A percentile compares a stretch with the other conserved stretches of the same genome.
phyloP scores from a whole-genome alignment of 2,797 vertebrate species.

The Xerus rutilus region DNA sequence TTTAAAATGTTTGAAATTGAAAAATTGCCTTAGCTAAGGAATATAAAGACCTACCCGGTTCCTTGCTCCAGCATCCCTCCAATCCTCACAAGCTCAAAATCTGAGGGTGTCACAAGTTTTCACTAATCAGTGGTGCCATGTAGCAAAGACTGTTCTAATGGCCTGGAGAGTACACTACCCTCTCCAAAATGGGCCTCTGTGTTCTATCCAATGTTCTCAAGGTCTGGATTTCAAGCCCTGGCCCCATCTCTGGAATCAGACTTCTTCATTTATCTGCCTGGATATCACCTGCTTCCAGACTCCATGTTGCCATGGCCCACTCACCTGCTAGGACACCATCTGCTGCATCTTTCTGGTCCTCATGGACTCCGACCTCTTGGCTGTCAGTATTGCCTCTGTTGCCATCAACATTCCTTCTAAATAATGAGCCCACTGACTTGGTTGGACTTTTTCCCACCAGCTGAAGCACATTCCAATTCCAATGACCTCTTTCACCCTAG shows the following conservation, averaged over 20 bases:
- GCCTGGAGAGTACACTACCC: neutral
- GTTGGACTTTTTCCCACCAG: conserved; percentile 3
- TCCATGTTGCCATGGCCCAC: conserved; percentile 21
- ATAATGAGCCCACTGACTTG: conserved; percentile 17
- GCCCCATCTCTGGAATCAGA: neutral
- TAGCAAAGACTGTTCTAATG: neutral
- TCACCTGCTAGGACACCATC: conserved; percentile 69
- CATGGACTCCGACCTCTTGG: neutral
- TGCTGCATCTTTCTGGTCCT: conserved; percentile 44
- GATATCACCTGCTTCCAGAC: conserved; percentile 34
- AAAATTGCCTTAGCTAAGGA: neutral
- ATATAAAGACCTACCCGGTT: neutral
- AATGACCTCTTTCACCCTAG: neutral
- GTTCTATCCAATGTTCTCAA: neutral
- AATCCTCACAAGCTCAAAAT: neutral
- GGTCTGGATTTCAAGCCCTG: neutral
- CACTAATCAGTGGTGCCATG: neutral
- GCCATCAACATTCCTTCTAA: conserved; percentile 34
- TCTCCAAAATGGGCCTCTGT: neutral
- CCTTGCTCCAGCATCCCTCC: neutral
- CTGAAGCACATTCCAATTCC: conserved; percentile 19
- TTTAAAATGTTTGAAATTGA: neutral
- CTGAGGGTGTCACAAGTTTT: neutral
- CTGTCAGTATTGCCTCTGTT: conserved; percentile 26
- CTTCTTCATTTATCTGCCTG: conserved; percentile 55